phyloP scores from a whole-genome alignment of 2,888 invertebrate species.

The Pyrgus malvae region DNA sequence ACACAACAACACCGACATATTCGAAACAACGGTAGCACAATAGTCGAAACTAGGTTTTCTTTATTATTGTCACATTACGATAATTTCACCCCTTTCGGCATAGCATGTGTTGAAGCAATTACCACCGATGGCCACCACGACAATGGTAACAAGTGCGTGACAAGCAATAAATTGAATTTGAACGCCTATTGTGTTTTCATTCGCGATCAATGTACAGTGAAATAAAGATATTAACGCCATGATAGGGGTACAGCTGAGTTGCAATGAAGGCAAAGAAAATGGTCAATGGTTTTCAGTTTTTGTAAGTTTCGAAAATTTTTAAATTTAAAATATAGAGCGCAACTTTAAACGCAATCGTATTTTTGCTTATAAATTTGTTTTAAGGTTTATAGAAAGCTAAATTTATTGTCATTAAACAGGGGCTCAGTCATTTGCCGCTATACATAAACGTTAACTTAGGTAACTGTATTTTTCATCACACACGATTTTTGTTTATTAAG shows the following conservation, averaged over 20 bases:
- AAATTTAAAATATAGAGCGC: no score
- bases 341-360: no score
- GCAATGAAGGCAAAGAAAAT: no score
- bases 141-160: conserved; percentile 71
- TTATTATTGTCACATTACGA: conserved; percentile 14
- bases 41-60: conserved; percentile 9
- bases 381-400: no score
- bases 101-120: conserved; percentile 76
- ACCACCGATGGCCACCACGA: conserved; percentile 59
- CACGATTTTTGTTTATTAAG: no score
- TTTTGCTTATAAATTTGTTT: no score
- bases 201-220: conserved; percentile 60
- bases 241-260: conserved; percentile 44
- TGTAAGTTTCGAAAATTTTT: no score
- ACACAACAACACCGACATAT: not conserved
- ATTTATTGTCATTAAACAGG: no score
- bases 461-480: no score
- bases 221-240: conserved; percentile 57
- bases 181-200: conserved; percentile 58
- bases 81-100: conserved; percentile 58
- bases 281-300: no score
- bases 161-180: conserved; percentile 76
- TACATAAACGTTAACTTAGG: no score
- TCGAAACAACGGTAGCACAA: conserved; percentile 7
- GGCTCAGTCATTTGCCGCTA: no score